Conservation (phyloP, 2,888 invertebrate genomes). For the Lypha dubia region DNA sequence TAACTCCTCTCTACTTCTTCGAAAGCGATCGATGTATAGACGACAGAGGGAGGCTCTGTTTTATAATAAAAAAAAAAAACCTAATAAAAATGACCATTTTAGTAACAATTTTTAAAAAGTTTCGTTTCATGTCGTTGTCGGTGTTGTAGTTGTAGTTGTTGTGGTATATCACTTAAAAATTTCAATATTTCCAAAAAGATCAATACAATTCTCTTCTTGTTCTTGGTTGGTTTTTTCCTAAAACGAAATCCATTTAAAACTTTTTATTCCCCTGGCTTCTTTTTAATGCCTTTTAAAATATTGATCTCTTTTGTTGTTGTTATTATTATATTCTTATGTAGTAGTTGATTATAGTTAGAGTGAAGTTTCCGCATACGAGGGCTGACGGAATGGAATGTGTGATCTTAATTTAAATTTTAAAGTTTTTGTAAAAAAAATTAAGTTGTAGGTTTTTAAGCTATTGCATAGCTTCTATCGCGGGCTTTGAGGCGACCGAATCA, state of each 20-base stretch:
- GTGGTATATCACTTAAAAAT: conserved; percentile 41
- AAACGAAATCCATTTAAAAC: conserved; percentile 55
- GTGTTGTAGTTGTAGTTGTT: neutral
- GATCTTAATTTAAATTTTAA: too few relatives aligned
- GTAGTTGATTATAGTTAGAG: conserved; percentile 1
- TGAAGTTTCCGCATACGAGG: conserved; percentile 24
- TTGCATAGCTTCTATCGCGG: too few relatives aligned
- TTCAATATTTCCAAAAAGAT: conserved; percentile 59
- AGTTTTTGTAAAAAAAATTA: too few relatives aligned
- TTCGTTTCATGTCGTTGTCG: conserved; percentile 3
- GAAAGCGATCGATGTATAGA: neutral
- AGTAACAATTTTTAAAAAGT: conserved; percentile 36
- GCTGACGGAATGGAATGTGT: neutral
- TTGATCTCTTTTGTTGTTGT: conserved; percentile 45
- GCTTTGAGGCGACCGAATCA: too few relatives aligned
- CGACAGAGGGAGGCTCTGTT: neutral
- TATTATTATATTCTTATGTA: conserved; percentile 1
- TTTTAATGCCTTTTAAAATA: conserved; percentile 25
- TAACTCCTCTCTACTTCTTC: conserved; percentile 7
- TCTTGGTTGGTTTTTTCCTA: conserved; percentile 6
- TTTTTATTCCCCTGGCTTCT: conserved; percentile 18
- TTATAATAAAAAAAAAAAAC: conserved; percentile 25
- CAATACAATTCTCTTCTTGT: conserved; percentile 33
- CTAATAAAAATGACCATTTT: conserved; percentile 54
- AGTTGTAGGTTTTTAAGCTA: too few relatives aligned